Conservation (phyloP, 2,113 vertebrate genomes). For the Cyanistes caeruleus region DNA sequence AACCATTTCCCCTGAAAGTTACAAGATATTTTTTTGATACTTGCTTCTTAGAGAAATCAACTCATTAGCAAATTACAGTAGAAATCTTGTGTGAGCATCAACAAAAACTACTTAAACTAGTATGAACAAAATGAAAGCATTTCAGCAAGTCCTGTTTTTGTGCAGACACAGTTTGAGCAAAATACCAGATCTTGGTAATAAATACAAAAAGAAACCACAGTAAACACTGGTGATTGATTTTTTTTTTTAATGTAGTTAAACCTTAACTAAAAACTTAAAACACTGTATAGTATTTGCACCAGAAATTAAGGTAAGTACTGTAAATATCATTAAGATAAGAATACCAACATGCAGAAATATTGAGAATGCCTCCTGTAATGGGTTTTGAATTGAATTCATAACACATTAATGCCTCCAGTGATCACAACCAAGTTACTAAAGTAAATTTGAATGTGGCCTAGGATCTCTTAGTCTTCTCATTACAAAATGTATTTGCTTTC, state of each 20-base stretch:
- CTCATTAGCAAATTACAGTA: neutral
- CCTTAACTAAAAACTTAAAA: neutral
- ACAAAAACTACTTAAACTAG: neutral
- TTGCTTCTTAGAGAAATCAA: neutral
- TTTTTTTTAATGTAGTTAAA: neutral
- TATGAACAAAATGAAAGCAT: neutral
- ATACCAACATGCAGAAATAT: neutral
- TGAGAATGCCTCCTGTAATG: neutral
- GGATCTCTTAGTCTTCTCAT: neutral
- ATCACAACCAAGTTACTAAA: neutral
- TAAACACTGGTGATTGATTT: neutral
- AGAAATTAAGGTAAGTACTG: neutral
- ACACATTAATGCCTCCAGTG: neutral
- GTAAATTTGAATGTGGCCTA: neutral
- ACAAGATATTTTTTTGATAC: neutral
- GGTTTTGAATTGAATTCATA: neutral
- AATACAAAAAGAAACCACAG: neutral
- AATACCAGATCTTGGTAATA: neutral
- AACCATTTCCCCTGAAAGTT: neutral
- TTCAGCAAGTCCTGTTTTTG: neutral
- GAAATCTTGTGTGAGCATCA: neutral
- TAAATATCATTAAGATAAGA: neutral
- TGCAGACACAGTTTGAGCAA: neutral
- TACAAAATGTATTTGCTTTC: neutral
- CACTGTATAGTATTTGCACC: neutral